phyloP scores from a whole-genome alignment of 53 echinoderm and acorn worm genomes.

The Stichopus horrens region DNA sequence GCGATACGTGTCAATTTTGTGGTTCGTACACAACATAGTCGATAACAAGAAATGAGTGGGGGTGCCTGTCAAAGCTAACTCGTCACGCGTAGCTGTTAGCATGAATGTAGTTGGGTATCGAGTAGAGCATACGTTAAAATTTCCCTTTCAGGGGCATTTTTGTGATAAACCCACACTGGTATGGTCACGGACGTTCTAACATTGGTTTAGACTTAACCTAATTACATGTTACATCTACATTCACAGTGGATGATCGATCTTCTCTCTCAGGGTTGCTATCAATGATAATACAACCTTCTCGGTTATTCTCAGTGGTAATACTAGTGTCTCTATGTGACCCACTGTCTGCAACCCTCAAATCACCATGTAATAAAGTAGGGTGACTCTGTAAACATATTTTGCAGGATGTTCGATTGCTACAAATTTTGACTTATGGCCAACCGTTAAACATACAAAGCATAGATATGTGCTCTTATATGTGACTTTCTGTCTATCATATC shows the following conservation, averaged over 20 bases:
- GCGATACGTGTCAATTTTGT: background rate
- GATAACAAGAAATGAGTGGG: background rate
- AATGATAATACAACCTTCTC: background rate
- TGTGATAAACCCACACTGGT: background rate
- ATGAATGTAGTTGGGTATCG: background rate
- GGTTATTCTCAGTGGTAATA: background rate
- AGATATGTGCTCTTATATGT: too few species aligned
- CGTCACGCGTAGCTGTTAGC: background rate
- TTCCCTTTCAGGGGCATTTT: background rate
- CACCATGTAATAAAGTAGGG: too few species aligned
- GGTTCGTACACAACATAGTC: background rate
- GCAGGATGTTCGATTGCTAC: too few species aligned
- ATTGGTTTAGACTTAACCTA: background rate
- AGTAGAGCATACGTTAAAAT: conserved; percentile 11
- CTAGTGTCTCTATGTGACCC: too few species aligned
- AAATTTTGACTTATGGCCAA: too few species aligned
- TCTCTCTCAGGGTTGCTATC: conserved; percentile 1
- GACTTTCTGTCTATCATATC: too few species aligned
- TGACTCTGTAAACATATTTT: too few species aligned
- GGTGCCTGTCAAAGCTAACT: background rate
- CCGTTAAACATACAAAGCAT: too few species aligned
- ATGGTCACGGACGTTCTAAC: background rate
- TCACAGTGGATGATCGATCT: background rate
- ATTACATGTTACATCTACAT: background rate
- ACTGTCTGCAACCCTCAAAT: too few species aligned